Percentiles rank a stretch among this genome's conserved stretches.
Evolutionary conservation across 2,113 vertebrate species (phyloP).

Genomic region (Ahaetulla prasina): DNA sequence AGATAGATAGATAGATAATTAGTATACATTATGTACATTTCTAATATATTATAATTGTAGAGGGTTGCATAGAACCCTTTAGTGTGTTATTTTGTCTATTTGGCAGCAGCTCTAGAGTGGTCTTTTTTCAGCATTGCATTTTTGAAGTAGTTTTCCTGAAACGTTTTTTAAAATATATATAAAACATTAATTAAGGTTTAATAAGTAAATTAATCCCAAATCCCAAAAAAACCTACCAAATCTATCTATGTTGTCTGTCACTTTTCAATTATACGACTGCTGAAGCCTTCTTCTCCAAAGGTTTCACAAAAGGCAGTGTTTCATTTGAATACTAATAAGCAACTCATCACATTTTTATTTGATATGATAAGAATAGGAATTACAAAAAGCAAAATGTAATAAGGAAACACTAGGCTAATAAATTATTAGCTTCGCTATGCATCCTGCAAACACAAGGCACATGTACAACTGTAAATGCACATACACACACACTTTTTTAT

Average conservation of each 20-base stretch:
- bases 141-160: conserved; percentile 1
- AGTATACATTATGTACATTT: neutral
- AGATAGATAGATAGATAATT: no score
- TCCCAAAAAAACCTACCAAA: conserved; percentile 58
- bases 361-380: conserved; percentile 27
- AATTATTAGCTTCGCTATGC: conserved; percentile 20
- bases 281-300: conserved; percentile 11
- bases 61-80: neutral
- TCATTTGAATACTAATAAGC: conserved; percentile 54
- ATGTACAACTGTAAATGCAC: neutral
- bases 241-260: conserved; percentile 47
- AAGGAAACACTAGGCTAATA: conserved; percentile 38
- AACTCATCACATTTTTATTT: conserved; percentile 30
- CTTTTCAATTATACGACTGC: conserved; percentile 44
- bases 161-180: neutral
- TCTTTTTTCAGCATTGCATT: neutral
- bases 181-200: conserved; percentile 31
- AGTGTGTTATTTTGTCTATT: neutral
- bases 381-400: conserved; percentile 18
- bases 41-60: neutral
- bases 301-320: conserved; percentile 37
- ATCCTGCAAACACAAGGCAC: neutral
- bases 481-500: conserved; percentile 16
- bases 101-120: neutral
- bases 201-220: conserved; percentile 39